Base-by-base conservation (phyloP, 2,113 vertebrate species). In the Sminthopsis crassicaudata region DNA sequence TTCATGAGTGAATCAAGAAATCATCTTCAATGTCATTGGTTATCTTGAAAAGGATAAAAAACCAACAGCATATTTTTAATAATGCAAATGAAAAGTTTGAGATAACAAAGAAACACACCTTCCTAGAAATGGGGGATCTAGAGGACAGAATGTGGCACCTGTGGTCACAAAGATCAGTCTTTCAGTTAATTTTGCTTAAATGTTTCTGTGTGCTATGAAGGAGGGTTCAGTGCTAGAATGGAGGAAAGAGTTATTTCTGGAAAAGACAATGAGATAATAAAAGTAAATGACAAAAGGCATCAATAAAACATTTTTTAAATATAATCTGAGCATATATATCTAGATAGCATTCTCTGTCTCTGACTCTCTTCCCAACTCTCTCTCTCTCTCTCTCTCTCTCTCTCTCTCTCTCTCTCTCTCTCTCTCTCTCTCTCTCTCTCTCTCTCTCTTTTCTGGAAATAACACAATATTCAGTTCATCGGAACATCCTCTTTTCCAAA, bases 401-500 rank as follows among this genome's bases (percentile, higher is more conserved):
- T 55, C 54, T 55, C 48, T 48, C 3, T 48, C 48, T 48, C 3
- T 48, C 48, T 48, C 48, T 48, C 2, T 48, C 2, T 5, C 46
- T 48, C 3, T 48, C 48, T 48, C 3, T 76, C 14, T 36, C 1
- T 76, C 9, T 36, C 60, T 67, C 30, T 76, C 0, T n/a, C n/a
- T n/a, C 36, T 16, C 1, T n/a, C 27, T n/a, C 14, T n/a, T 76
- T 88, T 94, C 91, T 89, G 54, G 60, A 92, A 92, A 95, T 54
- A 90, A 90, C 48, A 52, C 50, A 53, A n/a, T 24, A 22, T 94
- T 96, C 7, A 91, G 92, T 89, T n/a, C 22, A 90, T 89, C 53
- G 90, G 3, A 84, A 2, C 3, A 1, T 7, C 22, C 55, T 14
- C 4, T 8, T 3, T 8, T 3, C 27, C 91, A 67, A 0, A 57